Base-by-base conservation (phyloP, 2,113 vertebrate species). In the Turdus rufiventris region DNA sequence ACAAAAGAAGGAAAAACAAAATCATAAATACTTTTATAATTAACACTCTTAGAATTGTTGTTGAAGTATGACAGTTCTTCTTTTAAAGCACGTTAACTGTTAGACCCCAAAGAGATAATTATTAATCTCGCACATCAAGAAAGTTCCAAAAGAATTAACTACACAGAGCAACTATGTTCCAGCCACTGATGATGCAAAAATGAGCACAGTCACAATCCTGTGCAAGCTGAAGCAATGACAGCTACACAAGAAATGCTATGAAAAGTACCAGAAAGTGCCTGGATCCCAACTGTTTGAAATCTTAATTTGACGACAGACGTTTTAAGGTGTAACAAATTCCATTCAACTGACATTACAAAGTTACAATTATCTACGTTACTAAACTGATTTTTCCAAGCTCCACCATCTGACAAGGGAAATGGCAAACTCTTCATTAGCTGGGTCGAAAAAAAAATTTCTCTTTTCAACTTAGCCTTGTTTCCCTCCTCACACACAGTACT, bases 11-110 rank as follows among this genome's bases (percentile, higher is more conserved):
- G 53, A 66, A 91, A 86, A 3, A 53, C 1, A 7, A 38, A 70
- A 58, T 63, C 6, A 34, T 8, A 66, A 2, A 0, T 10, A 36
- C 43, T 62, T 47, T 16, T 60, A 20, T 0, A 67, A 54, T 7
- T 25, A 77, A 21, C 1, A 1, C 18, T 43, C 43, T 65, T 34
- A 66, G 75, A 68, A 53, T 0, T 26, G 19, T 43, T 15, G 31
- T 2, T 21, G 8, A 65, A 36, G 20, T 19, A 29, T 21, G 15
- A 45, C 62, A 47, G 34, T 4, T 66, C 2, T n/a, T n/a, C 62
- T 80, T 91, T 36, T 48, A 33, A 56, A 66, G 38, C 10, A 47
- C 1, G 5, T 20, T n/a, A 47, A 14, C 29, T 34, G 47, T 29
- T 6, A 47, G 57, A 45, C 33, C 51, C 57, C 13, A 8, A 14